These are phyloP conservation scores for Corythoichthys haematopterus DNA, from an alignment of 2,113 vertebrate species.

Conservation along the genomic window DNA sequence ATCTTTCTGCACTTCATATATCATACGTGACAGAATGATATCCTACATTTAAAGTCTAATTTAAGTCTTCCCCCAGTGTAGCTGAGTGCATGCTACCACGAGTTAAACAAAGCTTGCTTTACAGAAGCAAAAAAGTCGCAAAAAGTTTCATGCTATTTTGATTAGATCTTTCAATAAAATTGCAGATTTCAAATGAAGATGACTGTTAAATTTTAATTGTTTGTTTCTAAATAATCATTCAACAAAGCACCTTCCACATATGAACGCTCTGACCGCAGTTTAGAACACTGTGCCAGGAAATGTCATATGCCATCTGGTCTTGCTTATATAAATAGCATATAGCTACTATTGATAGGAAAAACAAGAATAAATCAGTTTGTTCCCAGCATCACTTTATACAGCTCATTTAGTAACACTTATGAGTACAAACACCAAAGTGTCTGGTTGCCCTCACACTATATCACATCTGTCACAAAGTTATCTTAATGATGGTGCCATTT, in stretches of 20 bases:
- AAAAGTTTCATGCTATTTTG: constrained; percentile 13
- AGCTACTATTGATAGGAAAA: constrained; percentile 48
- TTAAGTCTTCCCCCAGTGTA: constrained; percentile 56
- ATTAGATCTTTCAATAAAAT: neutral
- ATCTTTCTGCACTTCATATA: constrained; percentile 58
- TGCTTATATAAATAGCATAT: constrained; percentile 48
- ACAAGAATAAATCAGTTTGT: constrained; percentile 50
- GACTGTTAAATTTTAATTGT: neutral
- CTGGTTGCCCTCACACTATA: constrained; percentile 32
- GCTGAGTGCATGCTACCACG: constrained; percentile 49
- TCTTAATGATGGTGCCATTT: constrained; percentile 11
- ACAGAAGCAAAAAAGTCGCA: constrained; percentile 18
- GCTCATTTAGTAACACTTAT: constrained; percentile 51
- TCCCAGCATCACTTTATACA: constrained; percentile 43
- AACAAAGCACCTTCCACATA: neutral
- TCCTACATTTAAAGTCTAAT: constrained; percentile 63
- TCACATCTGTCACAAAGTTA: constrained; percentile 27
- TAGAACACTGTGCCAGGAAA: constrained; percentile 34
- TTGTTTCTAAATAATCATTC: constrained; percentile 6
- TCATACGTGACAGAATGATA: constrained; percentile 66
- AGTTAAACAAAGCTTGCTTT: constrained; percentile 55
- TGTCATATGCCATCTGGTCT: constrained; percentile 49
- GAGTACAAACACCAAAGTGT: constrained; percentile 43
- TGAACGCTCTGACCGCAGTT: constrained; percentile 37
- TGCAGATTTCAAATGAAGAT: neutral